These are phyloP conservation scores for Fragum fragum DNA, from an alignment of 2,888 invertebrate species.

Conservation along the genomic window DNA sequence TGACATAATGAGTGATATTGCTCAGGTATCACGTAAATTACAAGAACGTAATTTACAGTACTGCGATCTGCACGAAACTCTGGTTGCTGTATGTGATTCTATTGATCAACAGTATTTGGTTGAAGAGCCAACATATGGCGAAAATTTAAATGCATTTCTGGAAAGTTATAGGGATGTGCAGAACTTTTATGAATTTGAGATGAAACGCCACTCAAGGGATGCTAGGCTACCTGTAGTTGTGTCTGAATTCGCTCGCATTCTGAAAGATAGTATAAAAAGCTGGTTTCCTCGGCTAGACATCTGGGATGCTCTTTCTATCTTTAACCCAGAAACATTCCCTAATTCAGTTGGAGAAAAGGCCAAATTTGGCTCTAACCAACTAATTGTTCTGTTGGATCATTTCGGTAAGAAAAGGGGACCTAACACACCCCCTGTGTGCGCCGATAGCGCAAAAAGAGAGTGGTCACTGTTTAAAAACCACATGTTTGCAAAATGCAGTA, in stretches of 20 bases:
- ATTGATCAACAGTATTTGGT: constrained; percentile 52
- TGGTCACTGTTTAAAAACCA: constrained; percentile 44
- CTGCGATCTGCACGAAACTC: constrained; percentile 17
- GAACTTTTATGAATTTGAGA: constrained; percentile 31
- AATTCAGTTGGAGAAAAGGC: constrained; percentile 28
- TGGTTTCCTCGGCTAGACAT: constrained; percentile 42
- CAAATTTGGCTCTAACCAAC: constrained; percentile 28
- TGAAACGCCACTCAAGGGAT: constrained; percentile 32
- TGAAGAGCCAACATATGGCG: constrained; percentile 29
- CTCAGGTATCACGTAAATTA: constrained; percentile 33
- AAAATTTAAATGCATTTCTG: constrained; percentile 30
- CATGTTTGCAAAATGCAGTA: constrained; percentile 32
- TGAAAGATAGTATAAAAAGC: constrained; percentile 12
- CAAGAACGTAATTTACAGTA: constrained; percentile 35
- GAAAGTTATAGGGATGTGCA: constrained; percentile 16
- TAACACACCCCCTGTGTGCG: constrained; percentile 37
- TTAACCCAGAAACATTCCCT: constrained; percentile 33
- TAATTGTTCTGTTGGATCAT: constrained; percentile 27
- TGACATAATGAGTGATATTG: constrained; percentile 52
- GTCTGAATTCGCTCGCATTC: constrained; percentile 30
- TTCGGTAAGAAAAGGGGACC: constrained; percentile 34
- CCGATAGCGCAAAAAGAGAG: constrained; percentile 18
- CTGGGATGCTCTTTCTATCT: constrained; percentile 47
- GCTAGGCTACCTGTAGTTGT: constrained; percentile 28
- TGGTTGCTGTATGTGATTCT: constrained; percentile 35